A percentile compares a stretch with the other conserved stretches of the same genome.
phyloP scores from a whole-genome alignment of 2,888 invertebrate species.

The Priocnemis perturbator region DNA sequence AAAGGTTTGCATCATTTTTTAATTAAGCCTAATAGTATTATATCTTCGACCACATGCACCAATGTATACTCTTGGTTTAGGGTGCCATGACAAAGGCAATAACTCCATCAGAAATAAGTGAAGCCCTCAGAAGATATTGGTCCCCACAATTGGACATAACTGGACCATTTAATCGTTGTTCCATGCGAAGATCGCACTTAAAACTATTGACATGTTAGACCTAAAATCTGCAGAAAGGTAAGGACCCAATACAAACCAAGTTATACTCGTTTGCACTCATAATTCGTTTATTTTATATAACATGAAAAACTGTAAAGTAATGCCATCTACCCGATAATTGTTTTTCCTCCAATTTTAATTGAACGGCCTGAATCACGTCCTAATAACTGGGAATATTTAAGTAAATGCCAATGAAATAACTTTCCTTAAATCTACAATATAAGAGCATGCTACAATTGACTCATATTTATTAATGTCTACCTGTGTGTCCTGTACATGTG shows the following conservation, averaged over 20 bases:
- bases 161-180: slow-evolving; percentile 71
- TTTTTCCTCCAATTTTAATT: too few relatives aligned
- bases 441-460: slow-evolving; percentile 47
- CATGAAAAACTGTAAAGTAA: slow-evolving; percentile 7
- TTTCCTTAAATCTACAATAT: slow-evolving; percentile 14
- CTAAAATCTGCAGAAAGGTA: slow-evolving; percentile 24
- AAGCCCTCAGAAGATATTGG: slow-evolving; percentile 86
- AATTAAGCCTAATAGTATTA: slow-evolving; percentile 8
- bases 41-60: neutral
- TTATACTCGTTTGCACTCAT: neutral
- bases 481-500: slow-evolving; percentile 36
- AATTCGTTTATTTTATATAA: slow-evolving; percentile 9
- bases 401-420: too few relatives aligned
- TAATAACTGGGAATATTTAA: too few relatives aligned
- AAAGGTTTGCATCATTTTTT: slow-evolving; percentile 56
- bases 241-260: slow-evolving; percentile 14
- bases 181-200: slow-evolving; percentile 64
- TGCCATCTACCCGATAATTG: too few relatives aligned
- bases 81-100: slow-evolving; percentile 81
- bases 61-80: slow-evolving; percentile 51
- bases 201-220: slow-evolving; percentile 69
- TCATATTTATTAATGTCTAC: slow-evolving; percentile 54
- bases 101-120: slow-evolving; percentile 87
- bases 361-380: too few relatives aligned
- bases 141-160: slow-evolving; percentile 78